A percentile compares a stretch with the other conserved stretches of the same genome.
Conservation (phyloP, 2,888 invertebrate species). For the Chymomyza procnemis region DNA sequence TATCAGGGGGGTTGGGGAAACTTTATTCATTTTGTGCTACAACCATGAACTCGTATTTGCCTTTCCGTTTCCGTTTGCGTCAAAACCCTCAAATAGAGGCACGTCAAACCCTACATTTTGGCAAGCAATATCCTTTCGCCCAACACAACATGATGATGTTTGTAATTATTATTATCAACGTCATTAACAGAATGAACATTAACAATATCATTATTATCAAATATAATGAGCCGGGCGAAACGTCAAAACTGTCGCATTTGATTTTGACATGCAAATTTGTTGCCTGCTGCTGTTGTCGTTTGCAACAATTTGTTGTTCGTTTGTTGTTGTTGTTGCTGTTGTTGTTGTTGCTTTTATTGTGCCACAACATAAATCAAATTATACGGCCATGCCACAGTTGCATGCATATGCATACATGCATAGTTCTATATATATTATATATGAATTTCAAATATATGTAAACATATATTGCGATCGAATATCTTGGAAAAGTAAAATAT, state of each 20-base stretch:
- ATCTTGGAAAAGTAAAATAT: too few relatives aligned
- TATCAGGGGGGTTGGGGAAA: background rate
- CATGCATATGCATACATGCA: conserved; percentile 18
- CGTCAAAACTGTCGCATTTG: conserved; percentile 63
- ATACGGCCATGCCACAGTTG: conserved; percentile 3
- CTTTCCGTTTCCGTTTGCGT: background rate
- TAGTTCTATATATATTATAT: background rate
- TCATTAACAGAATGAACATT: conserved; percentile 19
- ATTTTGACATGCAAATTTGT: conserved; percentile 59
- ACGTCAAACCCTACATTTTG: background rate
- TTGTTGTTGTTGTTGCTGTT: conserved; percentile 8
- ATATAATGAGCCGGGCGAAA: conserved; percentile 57
- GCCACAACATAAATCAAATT: conserved; percentile 61
- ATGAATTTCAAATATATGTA: conserved; percentile 8
- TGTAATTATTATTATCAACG: background rate
- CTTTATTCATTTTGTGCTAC: background rate
- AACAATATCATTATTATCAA: conserved; percentile 16
- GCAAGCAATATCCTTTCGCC: background rate
- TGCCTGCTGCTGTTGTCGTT: conserved; percentile 6
- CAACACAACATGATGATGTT: background rate
- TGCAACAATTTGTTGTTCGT: background rate
- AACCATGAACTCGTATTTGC: background rate
- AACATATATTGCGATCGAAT: conserved; percentile 23
- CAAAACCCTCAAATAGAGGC: background rate
- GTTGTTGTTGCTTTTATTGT: conserved; percentile 47